These are phyloP conservation scores for Anastrepha obliqua DNA, from an alignment of 1,140 invertebrate species.

Conservation along the genomic window DNA sequence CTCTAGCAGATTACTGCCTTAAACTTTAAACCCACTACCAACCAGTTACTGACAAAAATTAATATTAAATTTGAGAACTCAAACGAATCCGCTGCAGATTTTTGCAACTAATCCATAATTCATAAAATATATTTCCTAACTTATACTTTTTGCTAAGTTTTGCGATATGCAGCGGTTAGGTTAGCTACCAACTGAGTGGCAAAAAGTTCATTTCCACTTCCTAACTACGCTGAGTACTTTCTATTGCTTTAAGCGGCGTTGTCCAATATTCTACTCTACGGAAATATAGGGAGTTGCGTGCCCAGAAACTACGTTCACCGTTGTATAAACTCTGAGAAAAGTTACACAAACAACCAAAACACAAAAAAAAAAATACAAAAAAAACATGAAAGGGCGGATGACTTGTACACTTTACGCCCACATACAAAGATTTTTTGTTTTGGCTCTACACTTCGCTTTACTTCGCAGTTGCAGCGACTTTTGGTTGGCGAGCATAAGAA, in stretches of 20 bases:
- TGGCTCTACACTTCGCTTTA: neutral
- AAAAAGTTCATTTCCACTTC: neutral
- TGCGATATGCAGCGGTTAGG: neutral
- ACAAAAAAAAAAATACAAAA: neutral
- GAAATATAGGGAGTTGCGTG: neutral
- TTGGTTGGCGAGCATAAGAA: neutral
- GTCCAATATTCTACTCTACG: neutral
- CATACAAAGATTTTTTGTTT: neutral
- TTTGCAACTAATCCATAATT: slow-evolving; percentile 41
- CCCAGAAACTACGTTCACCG: neutral
- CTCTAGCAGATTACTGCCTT: too few species aligned
- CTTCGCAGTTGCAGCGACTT: neutral
- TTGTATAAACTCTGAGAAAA: neutral
- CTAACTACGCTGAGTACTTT: too few species aligned
- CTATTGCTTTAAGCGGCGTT: too few species aligned
- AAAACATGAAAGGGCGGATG: neutral
- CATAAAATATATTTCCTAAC: neutral
- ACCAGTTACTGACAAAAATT: too few species aligned
- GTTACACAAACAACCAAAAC: neutral
- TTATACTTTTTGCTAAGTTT: neutral
- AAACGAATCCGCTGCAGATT: neutral
- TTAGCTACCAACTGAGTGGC: neutral
- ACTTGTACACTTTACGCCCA: neutral
- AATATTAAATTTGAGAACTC: too few species aligned
- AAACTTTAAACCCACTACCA: too few species aligned